A percentile compares a stretch with the other conserved stretches of the same genome.
Evolutionary conservation across 2,888 invertebrate species (phyloP).

Genomic region (Leptopterna dolabrata): DNA sequence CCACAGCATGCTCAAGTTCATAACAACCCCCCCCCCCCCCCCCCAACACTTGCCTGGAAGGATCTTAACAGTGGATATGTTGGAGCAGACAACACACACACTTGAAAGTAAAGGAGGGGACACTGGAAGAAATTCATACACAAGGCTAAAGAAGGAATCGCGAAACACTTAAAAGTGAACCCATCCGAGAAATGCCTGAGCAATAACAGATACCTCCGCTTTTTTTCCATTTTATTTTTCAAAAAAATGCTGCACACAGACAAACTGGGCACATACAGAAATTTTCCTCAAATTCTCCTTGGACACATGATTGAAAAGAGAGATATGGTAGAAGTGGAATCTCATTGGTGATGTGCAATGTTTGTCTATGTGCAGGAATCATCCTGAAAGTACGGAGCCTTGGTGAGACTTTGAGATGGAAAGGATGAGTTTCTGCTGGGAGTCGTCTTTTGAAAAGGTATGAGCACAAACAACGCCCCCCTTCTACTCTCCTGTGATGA

Average conservation of each 20-base stretch:
- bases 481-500: background rate
- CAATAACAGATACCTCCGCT: background rate
- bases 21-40: too few species aligned
- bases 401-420: conserved; percentile 44
- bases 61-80: conserved; percentile 21
- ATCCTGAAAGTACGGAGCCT: conserved; percentile 44
- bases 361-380: conserved; percentile 70
- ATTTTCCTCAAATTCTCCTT: conserved; percentile 47
- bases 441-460: conserved; percentile 41
- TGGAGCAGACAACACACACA: conserved; percentile 31
- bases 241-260: conserved; percentile 60
- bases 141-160: background rate
- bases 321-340: conserved; percentile 50
- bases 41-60: conserved; percentile 33
- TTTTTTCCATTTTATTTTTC: background rate
- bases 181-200: conserved; percentile 11
- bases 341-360: conserved; percentile 61
- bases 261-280: conserved; percentile 60
- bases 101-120: conserved; percentile 13
- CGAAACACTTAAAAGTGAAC: conserved; percentile 9
- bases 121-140: conserved; percentile 38
- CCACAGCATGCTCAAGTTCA: conserved; percentile 43
- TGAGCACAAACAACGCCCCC: conserved; percentile 28
- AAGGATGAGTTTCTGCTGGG: conserved; percentile 44
- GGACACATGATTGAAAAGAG: conserved; percentile 54